These are phyloP conservation scores for Sitophilus oryzae DNA, from an alignment of 1,140 invertebrate species.

Conservation along the genomic window DNA sequence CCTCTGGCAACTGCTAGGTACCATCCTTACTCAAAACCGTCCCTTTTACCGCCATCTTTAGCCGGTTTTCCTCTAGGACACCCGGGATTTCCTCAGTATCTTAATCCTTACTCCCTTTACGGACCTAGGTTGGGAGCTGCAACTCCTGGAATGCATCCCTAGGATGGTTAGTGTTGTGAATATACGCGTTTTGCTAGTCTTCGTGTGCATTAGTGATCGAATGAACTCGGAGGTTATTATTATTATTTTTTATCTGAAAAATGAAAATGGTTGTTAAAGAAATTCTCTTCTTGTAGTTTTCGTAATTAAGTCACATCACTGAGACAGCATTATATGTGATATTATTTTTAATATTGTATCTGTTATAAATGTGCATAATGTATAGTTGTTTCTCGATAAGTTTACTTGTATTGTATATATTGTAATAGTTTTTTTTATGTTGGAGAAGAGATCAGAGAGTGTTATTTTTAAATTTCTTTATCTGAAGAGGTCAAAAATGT, in stretches of 20 bases:
- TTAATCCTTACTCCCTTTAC: slow-evolving; percentile 80
- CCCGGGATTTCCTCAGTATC: slow-evolving; percentile 67
- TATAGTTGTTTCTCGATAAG: not conserved
- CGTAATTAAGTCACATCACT: not conserved
- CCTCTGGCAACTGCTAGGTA: slow-evolving; percentile 74
- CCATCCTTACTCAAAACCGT: slow-evolving; percentile 79
- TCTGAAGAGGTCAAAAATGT: too few species aligned
- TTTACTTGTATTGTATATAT: too few species aligned
- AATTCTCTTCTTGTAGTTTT: not conserved
- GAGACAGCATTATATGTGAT: not conserved
- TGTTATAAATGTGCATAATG: not conserved
- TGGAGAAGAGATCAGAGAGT: too few species aligned
- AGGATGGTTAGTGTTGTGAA: slow-evolving; percentile 22
- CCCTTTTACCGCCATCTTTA: slow-evolving; percentile 55
- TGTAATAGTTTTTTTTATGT: too few species aligned
- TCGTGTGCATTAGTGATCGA: not conserved
- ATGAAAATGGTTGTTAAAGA: not conserved
- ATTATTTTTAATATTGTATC: slow-evolving; percentile 3
- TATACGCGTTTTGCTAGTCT: slow-evolving; percentile 32
- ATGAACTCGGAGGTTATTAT: not conserved
- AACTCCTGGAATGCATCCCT: slow-evolving; percentile 59
- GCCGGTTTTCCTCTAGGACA: slow-evolving; percentile 59
- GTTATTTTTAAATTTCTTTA: too few species aligned
- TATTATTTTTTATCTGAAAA: not conserved
- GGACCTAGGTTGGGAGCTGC: slow-evolving; percentile 73